phyloP scores from a whole-genome alignment of 2,113 vertebrate species.

The Oenanthe oenanthe region DNA sequence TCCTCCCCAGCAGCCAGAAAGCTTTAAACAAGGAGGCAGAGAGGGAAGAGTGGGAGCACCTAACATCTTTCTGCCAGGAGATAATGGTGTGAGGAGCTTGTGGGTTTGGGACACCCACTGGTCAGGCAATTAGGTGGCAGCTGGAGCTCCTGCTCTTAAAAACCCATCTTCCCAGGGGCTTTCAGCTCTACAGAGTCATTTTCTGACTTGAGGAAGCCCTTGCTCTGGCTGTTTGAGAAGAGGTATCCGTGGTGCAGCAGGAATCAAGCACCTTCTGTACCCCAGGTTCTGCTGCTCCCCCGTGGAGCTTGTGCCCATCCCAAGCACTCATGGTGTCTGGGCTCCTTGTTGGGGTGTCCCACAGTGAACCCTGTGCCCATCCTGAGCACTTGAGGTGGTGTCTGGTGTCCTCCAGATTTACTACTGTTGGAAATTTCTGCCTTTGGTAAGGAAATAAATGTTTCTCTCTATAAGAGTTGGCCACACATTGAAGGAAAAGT shows the following conservation, averaged over 20 bases:
- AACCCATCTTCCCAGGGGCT: not conserved
- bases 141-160: conserved; percentile 31
- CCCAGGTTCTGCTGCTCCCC: not conserved
- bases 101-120: conserved; percentile 16
- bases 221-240: not conserved
- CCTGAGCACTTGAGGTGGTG: not conserved
- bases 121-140: not conserved
- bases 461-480: not conserved
- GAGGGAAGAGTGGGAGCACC: not conserved
- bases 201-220: not conserved
- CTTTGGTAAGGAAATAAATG: not conserved
- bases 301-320: not conserved
- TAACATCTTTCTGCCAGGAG: not conserved
- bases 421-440: not conserved
- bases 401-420: not conserved
- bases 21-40: not conserved
- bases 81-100: not conserved
- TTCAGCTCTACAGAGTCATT: not conserved
- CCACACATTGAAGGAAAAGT: not conserved
- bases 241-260: not conserved
- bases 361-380: not conserved
- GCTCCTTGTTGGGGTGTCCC: not conserved
- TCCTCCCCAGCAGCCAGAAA: not conserved
- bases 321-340: accelerated
- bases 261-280: not conserved